Evolutionary conservation across 2,888 invertebrate genomes (phyloP), one percentile per base, ranked within the genome.

Genomic region (Luperina testacea): DNA sequence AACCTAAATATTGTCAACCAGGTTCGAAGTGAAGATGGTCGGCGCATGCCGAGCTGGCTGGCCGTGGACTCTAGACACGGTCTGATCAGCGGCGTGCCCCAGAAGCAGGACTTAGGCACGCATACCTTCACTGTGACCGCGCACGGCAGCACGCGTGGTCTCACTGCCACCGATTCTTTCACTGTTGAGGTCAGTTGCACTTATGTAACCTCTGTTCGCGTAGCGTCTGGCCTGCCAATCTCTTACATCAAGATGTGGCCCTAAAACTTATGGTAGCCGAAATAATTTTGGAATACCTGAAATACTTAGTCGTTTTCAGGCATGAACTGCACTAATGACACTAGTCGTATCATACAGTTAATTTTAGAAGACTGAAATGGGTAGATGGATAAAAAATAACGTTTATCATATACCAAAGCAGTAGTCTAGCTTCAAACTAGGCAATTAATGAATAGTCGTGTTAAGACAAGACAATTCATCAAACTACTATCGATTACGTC

Each of bases 1-100:
- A 48, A 73, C 59, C 61, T 38, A 57, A 53, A 65, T 20, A 57
- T 84, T 51, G 45, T 51, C 53, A 59, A 65, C 72, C 88, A 96
- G 96, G 95, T 97, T 78, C 95, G 95, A 65, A 94, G 93, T 77
- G 95, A 95, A 82, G 93, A 94, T 77, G 96, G 96, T 15, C 93
- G 96, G 3, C 95, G 92, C 71, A 92, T 94, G 87, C 98, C 98
- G 1, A 94, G 95, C 84, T 98, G 98, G 98, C 94, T 98, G 89
- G 96, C 97, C 85, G 98, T 98, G 95, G 98, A 98, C 94, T 97
- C 97, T 76, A 97, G 96, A 75, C 97, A 97, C 84, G 97, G 98
- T n/a, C 96, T 98, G 78, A 97, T 99, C 91, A 97, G 98, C 93
- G 98, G 98, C 32, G 97, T 98, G 76, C 98, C 99, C 0, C 96